Evolutionary conservation across 92 coral and sea anemone genomes (phyloP).

Genomic region (Bergia puertoricense): DNA sequence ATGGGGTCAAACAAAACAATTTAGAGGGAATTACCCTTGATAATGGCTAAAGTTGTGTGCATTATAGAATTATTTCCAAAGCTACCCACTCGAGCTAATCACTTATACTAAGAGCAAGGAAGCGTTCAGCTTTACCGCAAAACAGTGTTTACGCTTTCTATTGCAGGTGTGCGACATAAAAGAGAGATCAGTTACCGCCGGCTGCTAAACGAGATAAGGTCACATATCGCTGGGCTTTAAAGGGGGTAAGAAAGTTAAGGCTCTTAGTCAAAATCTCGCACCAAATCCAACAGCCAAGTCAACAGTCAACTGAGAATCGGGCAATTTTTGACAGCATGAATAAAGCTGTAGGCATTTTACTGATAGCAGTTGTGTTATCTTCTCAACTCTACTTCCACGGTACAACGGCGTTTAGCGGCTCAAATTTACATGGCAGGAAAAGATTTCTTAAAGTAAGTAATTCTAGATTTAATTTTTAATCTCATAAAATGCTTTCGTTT

Average conservation of each 20-base stretch:
- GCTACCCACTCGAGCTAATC: conserved; percentile 9
- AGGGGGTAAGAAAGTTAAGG: not conserved
- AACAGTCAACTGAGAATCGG: not conserved
- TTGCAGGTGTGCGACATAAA: conserved; percentile 15
- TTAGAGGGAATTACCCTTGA: conserved; percentile 10
- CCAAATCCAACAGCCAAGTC: not conserved
- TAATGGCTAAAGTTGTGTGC: conserved; percentile 3
- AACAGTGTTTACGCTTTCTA: conserved; percentile 10
- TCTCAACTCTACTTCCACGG: conserved; percentile 4
- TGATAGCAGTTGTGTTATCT: not conserved
- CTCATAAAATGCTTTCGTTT: not conserved
- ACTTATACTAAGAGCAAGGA: conserved; percentile 7
- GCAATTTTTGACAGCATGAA: not conserved
- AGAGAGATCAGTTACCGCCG: not conserved
- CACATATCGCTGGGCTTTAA: not conserved
- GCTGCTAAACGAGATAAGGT: not conserved
- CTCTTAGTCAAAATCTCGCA: not conserved
- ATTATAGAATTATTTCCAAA: not conserved
- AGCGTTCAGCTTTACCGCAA: not conserved
- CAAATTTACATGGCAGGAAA: not conserved
- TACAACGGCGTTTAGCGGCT: not conserved
- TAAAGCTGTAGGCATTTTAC: not conserved
- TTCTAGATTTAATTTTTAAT: too few species aligned
- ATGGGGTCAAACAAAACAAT: conserved; percentile 11
- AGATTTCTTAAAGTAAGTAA: conserved; percentile 14